Evolutionary conservation across 2,797 vertebrate species (phyloP), one percentile per base, ranked within the genome.

Genomic region (Semaprochilodus insignis): DNA sequence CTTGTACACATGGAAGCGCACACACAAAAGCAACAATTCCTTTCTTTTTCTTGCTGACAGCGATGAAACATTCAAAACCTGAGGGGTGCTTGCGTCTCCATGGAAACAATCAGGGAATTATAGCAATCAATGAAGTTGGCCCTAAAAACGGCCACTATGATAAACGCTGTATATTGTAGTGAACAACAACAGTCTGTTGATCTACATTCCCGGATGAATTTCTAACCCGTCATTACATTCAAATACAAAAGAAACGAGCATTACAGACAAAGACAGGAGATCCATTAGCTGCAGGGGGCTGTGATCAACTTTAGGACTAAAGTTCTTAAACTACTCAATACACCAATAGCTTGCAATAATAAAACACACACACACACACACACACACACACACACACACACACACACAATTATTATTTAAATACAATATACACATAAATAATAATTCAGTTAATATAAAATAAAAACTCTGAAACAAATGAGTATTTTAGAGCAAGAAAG

Each of bases 61-160:
- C 70, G 65, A 81, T 72, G 71, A 82, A 88, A 82, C 63, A 72
- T 76, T 78, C 62, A 77, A 81, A 65, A 74, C 65, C 17, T 66
- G 15, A 17, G 34, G 63, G 65, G 65, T 10, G 76, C 69, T 74
- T 7, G 52, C 6, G 66, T 85, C 60, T 79, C 82, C 57, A 83
- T 81, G 73, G 85, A 89, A 75, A 87, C 83, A 31, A 77, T 75
- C 34, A 67, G 40, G 48, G 36, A 78, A 78, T 85, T 78, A 69
- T 13, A 67, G 36, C 54, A 71, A 80, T 85, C 74, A 80, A 52
- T 80, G 27, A 74, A 57, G 21, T 69, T 66, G 66, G 62, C 60
- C 59, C 51, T 59, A 81, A 55, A 52, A 76, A 21, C 23, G 69
- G 71, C 59, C 76, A 73, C 51, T 13, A 83, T 80, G 23, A 59